Conservation (phyloP, 1,140 invertebrate genomes). For the Trachymyrmex cornetzi region DNA sequence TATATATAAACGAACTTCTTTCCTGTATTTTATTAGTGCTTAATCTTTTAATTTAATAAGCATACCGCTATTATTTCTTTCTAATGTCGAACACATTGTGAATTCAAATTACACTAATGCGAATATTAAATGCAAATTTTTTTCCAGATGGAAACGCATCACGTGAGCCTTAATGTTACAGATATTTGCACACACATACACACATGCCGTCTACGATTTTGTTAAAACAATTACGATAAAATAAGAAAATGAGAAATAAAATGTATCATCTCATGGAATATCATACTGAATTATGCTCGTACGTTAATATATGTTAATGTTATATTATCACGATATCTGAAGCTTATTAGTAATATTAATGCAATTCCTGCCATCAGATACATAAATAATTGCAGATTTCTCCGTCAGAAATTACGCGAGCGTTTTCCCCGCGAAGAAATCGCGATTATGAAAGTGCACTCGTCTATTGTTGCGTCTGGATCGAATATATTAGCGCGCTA, state of each 20-base stretch:
- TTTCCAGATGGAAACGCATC: not conserved
- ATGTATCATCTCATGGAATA: not conserved
- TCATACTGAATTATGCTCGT: not conserved
- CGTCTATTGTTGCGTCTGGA: slow-evolving; percentile 35
- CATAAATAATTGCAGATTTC: slow-evolving; percentile 41
- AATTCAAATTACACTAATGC: not conserved
- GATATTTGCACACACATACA: not conserved
- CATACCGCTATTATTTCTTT: not conserved
- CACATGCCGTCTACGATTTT: not conserved
- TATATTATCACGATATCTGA: not conserved
- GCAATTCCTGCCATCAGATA: slow-evolving; percentile 28
- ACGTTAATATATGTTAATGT: no score
- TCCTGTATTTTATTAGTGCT: not conserved
- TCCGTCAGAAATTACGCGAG: slow-evolving; percentile 11
- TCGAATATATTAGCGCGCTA: slow-evolving; percentile 27
- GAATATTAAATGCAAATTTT: slow-evolving; percentile 4
- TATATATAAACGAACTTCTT: not conserved
- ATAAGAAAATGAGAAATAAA: not conserved
- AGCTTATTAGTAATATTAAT: slow-evolving; percentile 35
- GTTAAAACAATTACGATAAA: not conserved
- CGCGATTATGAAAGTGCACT: slow-evolving; percentile 41
- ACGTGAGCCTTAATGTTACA: not conserved
- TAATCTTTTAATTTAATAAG: not conserved
- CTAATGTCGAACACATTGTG: not conserved
- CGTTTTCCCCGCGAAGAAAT: slow-evolving; percentile 27